A percentile compares a stretch with the other conserved stretches of the same genome.
phyloP scores from a whole-genome alignment of 2,888 invertebrate genomes.

The Clepsis dumicolana region DNA sequence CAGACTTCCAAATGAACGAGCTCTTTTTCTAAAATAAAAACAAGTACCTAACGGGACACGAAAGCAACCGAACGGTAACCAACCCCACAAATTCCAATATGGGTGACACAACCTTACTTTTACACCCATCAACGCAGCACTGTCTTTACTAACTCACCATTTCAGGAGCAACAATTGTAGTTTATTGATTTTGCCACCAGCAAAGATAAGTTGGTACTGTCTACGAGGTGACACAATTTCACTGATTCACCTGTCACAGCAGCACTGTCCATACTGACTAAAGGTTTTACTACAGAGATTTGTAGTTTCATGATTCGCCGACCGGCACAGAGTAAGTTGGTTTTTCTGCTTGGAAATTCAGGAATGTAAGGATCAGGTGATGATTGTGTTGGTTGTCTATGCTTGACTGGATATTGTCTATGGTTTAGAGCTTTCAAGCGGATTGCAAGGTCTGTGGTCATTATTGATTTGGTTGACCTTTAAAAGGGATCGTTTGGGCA shows the following conservation, averaged over 20 bases:
- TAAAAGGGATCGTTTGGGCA: neutral
- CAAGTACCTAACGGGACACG: conserved; percentile 2
- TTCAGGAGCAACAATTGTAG: neutral
- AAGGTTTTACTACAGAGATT: neutral
- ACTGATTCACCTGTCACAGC: neutral
- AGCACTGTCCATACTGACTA: neutral
- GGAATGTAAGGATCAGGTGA: conserved; percentile 28
- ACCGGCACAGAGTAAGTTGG: conserved; percentile 19
- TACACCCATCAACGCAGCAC: neutral
- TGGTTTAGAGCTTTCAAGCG: conserved; percentile 3
- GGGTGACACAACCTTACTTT: conserved; percentile 24
- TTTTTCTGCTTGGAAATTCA: conserved; percentile 22
- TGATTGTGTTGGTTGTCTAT: conserved; percentile 34
- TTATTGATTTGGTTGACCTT: neutral
- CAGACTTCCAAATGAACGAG: neutral
- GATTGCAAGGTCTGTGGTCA: neutral
- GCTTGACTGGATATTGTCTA: conserved; percentile 9
- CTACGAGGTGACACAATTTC: neutral
- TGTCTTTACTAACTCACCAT: neutral
- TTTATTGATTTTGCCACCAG: neutral
- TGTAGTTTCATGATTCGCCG: neutral
- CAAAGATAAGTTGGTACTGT: conserved; percentile 19
- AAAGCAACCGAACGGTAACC: conserved; percentile 28
- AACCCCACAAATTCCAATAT: conserved; percentile 39
- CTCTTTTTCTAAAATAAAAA: neutral